Evolutionary conservation across 1,140 invertebrate genomes (phyloP), one percentile per base, ranked within the genome.

Genomic region (Telenomus remus): DNA sequence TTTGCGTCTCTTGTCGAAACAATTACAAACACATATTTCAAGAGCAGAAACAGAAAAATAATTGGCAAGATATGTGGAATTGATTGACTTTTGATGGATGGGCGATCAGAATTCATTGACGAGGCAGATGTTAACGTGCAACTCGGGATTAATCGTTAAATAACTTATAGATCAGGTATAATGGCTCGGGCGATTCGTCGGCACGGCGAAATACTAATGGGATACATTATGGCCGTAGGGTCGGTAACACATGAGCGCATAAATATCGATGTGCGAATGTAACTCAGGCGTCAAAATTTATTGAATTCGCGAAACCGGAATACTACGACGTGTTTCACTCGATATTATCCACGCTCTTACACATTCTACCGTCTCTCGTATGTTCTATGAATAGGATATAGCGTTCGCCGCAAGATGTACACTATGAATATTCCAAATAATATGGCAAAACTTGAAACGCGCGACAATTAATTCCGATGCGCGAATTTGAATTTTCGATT

Each of bases 341-440:
- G 51, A 65, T 56, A 43, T 56, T 65, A 65, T 56, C 55, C 42
- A 11, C 42, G 51, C 13, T 19, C n/a, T 27, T 27, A 27, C 19
- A 27, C 19, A 27, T 27, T 27, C 19, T 54, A 5, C 34, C 27
- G 1, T 1, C 4, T 1, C 50, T 37, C 13, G 48, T 47, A 10
- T 53, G 64, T 68, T 57, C 50, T 54, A 59, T 27, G 14, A 68
- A 59, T 59, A 68, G 56, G n/a, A n/a, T 57, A 68, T 68, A 39
- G n/a, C 37, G 37, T 9, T 1, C 37, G 53, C 47, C 49, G 34
- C 48, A 68, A 68, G 49, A 68, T 59, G 55, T 59, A 47, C 64
- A 39, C 4, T 56, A 60, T 55, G 65, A 60, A 69, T 69, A 60
- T 59, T 59, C 55, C 55, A 53, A 59, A 47, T 55, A 49, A 59